Evolutionary conservation across 2,797 vertebrate genomes (phyloP).

Genomic region (Spheniscus humboldti): DNA sequence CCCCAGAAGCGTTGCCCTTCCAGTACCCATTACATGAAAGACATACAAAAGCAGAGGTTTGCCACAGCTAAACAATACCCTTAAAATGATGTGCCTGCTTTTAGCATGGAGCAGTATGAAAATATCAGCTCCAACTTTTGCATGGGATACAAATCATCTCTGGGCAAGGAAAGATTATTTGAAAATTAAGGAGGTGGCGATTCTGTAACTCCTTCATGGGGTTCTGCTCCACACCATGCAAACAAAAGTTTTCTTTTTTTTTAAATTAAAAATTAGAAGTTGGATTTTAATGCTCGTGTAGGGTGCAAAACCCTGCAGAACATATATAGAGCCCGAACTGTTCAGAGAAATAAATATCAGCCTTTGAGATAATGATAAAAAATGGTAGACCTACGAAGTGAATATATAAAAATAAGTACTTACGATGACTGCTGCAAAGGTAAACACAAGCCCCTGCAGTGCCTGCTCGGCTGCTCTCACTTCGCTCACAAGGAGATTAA

Average conservation of each 20-base stretch:
- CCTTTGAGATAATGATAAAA: background rate
- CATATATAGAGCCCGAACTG: background rate
- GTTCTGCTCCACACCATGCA: background rate
- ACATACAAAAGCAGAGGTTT: accelerated
- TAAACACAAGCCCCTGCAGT: background rate
- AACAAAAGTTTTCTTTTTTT: background rate
- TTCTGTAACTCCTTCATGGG: background rate
- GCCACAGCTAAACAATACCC: accelerated
- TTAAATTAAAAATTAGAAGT: background rate
- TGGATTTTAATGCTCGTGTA: background rate
- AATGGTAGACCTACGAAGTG: background rate
- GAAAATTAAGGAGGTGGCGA: background rate
- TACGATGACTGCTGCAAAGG: accelerated
- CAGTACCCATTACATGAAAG: accelerated
- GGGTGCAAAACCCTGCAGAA: background rate
- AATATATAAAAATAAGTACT: background rate
- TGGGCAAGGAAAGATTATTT: background rate
- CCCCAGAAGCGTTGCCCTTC: background rate
- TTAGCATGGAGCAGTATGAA: background rate
- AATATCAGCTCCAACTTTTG: accelerated
- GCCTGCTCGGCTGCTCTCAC: background rate
- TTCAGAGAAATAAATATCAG: background rate
- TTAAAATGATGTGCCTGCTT: accelerated
- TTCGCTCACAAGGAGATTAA: background rate
- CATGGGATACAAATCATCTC: accelerated